Conservation (phyloP, 2,797 vertebrate species). For the Acanthurus lineatus region DNA sequence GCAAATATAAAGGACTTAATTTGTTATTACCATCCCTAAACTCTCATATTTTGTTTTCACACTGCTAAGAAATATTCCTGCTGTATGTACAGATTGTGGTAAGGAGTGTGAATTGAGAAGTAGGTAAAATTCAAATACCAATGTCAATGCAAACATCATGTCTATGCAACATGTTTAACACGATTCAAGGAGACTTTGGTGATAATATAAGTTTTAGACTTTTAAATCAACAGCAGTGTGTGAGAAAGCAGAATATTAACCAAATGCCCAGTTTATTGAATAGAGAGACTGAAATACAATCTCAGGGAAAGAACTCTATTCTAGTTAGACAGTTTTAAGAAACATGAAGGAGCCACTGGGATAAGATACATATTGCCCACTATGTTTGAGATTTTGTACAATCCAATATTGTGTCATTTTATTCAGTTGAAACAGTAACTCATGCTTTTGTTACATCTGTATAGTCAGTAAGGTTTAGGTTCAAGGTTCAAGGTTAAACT, state of each 20-base stretch:
- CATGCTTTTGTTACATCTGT: not conserved
- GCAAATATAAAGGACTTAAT: slow-evolving; percentile 96
- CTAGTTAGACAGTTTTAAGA: not conserved
- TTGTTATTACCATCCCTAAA: slow-evolving; percentile 90
- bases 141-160: not conserved
- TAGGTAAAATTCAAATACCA: not conserved
- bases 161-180: slow-evolving; percentile 24
- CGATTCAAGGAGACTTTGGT: not conserved
- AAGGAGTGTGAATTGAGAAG: slow-evolving; percentile 21
- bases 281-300: slow-evolving; percentile 7
- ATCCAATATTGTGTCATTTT: not conserved
- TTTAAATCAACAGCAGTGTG: not conserved
- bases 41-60: slow-evolving; percentile 80
- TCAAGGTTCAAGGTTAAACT: not conserved
- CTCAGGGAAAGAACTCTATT: slow-evolving; percentile 1
- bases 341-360: not conserved
- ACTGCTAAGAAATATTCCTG: slow-evolving; percentile 78
- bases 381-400: not conserved
- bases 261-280: not conserved
- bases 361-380: not conserved
- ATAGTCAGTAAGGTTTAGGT: not conserved
- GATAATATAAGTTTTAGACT: slow-evolving; percentile 13
- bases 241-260: not conserved
- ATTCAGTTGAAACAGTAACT: not conserved
- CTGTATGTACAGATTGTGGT: slow-evolving; percentile 76